Percentiles rank a stretch among this genome's conserved stretches.
These are phyloP conservation scores for Siniperca scherzeri DNA, from an alignment of 2,797 vertebrate species.

Conservation along the genomic window DNA sequence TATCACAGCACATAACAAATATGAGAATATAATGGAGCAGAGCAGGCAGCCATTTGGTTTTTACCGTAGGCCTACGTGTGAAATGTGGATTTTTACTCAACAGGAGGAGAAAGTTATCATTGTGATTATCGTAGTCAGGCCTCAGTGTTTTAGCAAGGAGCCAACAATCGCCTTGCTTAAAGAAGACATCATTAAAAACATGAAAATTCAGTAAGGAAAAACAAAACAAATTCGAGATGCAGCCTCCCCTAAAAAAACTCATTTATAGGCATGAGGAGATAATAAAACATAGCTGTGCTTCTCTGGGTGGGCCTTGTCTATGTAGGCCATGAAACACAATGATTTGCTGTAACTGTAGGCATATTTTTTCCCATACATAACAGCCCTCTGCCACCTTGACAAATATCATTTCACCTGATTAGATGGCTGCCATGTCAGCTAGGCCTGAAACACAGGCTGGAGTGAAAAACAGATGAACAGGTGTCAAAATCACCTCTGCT, in stretches of 20 bases:
- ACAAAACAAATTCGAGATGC: conserved; percentile 14
- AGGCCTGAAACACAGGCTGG: conserved; percentile 70
- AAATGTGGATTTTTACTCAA: conserved; percentile 47
- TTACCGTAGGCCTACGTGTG: conserved; percentile 49
- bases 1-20: conserved; percentile 59
- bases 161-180: conserved; percentile 9
- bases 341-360: conserved; percentile 55
- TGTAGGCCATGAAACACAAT: conserved; percentile 77
- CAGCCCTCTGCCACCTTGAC: conserved; percentile 67
- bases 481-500: conserved; percentile 80
- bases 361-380: conserved; percentile 31
- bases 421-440: conserved; percentile 69
- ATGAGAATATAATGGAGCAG: conserved; percentile 56
- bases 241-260: conserved; percentile 16
- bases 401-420: conserved; percentile 71
- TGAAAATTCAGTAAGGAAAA: neutral
- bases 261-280: conserved; percentile 38
- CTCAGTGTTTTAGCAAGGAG: conserved; percentile 20
- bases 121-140: conserved; percentile 18
- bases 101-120: conserved; percentile 32
- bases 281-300: conserved; percentile 57
- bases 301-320: conserved; percentile 78
- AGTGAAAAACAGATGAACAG: conserved; percentile 78
- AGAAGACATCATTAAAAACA: conserved; percentile 9
- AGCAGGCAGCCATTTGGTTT: conserved; percentile 69